Evolutionary conservation across 2,797 vertebrate genomes (phyloP).

Genomic region (Parauchenoglanis punctatus): DNA sequence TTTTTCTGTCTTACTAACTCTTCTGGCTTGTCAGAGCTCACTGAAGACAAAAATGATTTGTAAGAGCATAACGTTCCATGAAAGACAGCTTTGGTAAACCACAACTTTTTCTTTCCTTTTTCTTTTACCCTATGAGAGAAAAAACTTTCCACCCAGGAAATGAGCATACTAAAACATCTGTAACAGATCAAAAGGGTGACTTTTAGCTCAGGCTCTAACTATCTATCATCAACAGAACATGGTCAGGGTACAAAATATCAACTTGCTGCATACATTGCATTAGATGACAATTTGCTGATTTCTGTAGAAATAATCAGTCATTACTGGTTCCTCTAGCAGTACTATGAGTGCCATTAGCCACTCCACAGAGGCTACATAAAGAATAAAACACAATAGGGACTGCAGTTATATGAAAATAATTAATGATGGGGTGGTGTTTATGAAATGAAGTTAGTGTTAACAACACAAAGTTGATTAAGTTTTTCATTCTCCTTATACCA

Average conservation of each 20-base stretch:
- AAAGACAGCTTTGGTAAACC: constrained; percentile 40
- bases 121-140: constrained; percentile 28
- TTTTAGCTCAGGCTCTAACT: not conserved
- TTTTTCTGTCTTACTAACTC: constrained; percentile 8
- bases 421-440: too few relatives aligned
- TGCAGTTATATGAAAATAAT: not conserved
- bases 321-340: not conserved
- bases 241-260: not conserved
- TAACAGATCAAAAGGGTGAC: constrained; percentile 19
- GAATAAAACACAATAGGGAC: not conserved
- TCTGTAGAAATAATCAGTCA: not conserved
- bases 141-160: constrained; percentile 52
- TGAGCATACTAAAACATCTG: constrained; percentile 35
- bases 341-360: not conserved
- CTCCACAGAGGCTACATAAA: not conserved
- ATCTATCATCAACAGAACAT: constrained; percentile 24
- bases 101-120: constrained; percentile 31
- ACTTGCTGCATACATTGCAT: not conserved
- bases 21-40: constrained; percentile 13
- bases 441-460: not conserved
- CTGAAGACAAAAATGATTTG: constrained; percentile 28
- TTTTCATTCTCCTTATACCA: not conserved
- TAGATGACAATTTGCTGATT: not conserved
- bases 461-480: not conserved
- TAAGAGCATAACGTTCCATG: constrained; percentile 14